phyloP scores from a whole-genome alignment of 2,113 vertebrate genomes.

The Nestor notabilis region DNA sequence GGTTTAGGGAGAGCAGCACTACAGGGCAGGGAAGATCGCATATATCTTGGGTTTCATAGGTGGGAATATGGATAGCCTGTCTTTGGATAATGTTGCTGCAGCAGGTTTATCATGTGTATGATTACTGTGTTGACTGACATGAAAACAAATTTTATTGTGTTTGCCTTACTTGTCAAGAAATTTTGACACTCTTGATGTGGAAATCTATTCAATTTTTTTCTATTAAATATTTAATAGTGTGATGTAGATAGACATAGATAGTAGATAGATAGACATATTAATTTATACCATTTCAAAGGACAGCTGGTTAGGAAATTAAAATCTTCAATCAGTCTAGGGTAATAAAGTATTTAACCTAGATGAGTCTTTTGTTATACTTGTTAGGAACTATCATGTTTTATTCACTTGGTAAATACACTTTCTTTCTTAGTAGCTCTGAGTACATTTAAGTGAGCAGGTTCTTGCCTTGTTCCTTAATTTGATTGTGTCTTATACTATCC shows the following conservation, averaged over 20 bases:
- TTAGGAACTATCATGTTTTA: background rate
- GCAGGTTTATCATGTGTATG: background rate
- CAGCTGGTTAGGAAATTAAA: background rate
- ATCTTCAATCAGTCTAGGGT: background rate
- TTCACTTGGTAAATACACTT: background rate
- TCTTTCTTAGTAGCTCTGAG: background rate
- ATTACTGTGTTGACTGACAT: background rate
- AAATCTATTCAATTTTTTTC: background rate
- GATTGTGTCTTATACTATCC: background rate
- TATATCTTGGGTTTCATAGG: background rate
- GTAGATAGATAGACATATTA: background rate
- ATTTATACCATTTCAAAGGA: background rate
- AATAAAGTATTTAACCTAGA: background rate
- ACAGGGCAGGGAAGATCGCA: background rate
- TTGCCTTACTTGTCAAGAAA: background rate
- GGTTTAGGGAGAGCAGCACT: background rate
- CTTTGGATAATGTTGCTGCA: background rate
- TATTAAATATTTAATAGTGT: background rate
- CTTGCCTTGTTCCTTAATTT: background rate
- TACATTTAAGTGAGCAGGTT: background rate
- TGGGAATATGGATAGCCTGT: background rate
- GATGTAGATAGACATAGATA: no score
- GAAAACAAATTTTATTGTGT: background rate
- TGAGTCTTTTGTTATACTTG: background rate
- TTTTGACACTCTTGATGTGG: background rate